phyloP scores from a whole-genome alignment of 1,140 invertebrate genomes.

The Drosophila seguyi region DNA sequence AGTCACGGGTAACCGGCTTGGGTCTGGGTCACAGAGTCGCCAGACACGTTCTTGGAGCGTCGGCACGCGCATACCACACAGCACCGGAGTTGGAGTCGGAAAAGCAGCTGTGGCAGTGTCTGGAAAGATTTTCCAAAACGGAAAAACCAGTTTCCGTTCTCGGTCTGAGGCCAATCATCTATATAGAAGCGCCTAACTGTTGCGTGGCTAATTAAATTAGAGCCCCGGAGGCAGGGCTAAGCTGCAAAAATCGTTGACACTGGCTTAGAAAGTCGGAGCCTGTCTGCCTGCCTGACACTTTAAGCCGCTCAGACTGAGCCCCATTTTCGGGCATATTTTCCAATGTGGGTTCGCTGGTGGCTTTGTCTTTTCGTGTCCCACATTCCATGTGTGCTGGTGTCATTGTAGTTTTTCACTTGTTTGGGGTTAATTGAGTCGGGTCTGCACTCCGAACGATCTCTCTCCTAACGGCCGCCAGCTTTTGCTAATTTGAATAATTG shows the following conservation, averaged over 20 bases:
- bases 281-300: slow-evolving; percentile 4
- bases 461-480: slow-evolving; percentile 19
- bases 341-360: slow-evolving; percentile 27
- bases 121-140: slow-evolving; percentile 57
- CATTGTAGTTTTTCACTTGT: slow-evolving; percentile 67
- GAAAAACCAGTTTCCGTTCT: slow-evolving; percentile 67
- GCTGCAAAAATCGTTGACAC: slow-evolving; percentile 50
- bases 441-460: slow-evolving; percentile 26
- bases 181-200: slow-evolving; percentile 53
- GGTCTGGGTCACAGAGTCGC: slow-evolving; percentile 66
- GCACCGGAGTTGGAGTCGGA: slow-evolving; percentile 27
- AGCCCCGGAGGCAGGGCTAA: slow-evolving; percentile 48
- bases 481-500: slow-evolving; percentile 70
- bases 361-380: slow-evolving; percentile 45
- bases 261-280: slow-evolving; percentile 60
- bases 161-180: slow-evolving; percentile 60
- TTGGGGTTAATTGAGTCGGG: slow-evolving; percentile 76
- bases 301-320: slow-evolving; percentile 33
- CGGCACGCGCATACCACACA: slow-evolving; percentile 78
- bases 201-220: slow-evolving; percentile 78
- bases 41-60: slow-evolving; percentile 75
- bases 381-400: slow-evolving; percentile 41
- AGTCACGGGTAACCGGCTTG: slow-evolving; percentile 49
- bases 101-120: slow-evolving; percentile 37
- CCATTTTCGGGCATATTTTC: slow-evolving; percentile 35